phyloP scores from a whole-genome alignment of 2,797 vertebrate species.

The Vultur gryphus region DNA sequence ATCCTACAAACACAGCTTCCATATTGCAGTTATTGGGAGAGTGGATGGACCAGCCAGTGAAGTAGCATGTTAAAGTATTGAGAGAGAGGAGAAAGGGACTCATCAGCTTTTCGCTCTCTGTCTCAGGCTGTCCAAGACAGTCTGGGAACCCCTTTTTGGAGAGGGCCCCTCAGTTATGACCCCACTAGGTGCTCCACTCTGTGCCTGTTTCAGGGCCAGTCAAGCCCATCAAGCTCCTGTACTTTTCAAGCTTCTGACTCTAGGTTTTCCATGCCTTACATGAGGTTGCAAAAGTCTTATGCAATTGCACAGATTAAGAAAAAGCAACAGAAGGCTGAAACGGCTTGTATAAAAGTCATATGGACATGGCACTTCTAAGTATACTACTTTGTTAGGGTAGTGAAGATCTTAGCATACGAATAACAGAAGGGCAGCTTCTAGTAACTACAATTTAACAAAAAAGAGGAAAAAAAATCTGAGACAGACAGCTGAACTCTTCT shows the following conservation, averaged over 20 bases:
- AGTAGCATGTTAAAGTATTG: not conserved
- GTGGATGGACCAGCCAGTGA: not conserved
- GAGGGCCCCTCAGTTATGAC: not conserved
- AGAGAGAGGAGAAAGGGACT: not conserved
- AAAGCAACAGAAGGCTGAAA: not conserved
- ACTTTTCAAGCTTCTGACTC: not conserved
- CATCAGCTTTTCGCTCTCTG: not conserved
- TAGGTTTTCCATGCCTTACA: not conserved
- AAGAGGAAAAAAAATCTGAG: not conserved
- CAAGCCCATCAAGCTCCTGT: not conserved
- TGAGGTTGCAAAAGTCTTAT: not conserved
- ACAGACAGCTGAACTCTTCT: slow-evolving; percentile 39
- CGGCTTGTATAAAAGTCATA: not conserved
- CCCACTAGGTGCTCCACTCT: not conserved
- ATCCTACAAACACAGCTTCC: not conserved
- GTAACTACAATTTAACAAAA: not conserved
- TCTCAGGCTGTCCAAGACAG: not conserved
- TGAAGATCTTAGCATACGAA: slow-evolving; percentile 2
- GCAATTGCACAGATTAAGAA: not conserved
- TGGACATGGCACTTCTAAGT: not conserved
- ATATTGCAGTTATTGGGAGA: not conserved
- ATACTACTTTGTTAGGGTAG: not conserved
- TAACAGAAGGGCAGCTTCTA: slow-evolving; percentile 12
- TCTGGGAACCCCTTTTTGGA: not conserved
- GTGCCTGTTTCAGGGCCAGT: not conserved